Evolutionary conservation across 2,888 invertebrate genomes (phyloP), one percentile per base, ranked within the genome.

Genomic region (Nesidiocoris tenuis): DNA sequence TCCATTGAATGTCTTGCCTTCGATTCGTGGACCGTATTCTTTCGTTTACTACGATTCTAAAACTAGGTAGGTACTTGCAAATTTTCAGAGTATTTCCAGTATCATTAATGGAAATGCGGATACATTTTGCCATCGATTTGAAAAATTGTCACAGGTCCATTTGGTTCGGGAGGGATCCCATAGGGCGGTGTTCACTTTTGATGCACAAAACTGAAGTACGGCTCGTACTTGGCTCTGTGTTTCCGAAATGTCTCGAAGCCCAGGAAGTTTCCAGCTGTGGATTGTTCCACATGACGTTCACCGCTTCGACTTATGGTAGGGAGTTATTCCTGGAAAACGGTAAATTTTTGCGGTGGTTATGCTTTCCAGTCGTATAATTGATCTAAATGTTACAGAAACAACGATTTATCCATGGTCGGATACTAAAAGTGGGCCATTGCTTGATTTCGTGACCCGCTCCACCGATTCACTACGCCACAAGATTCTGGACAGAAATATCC

Each of bases 151-250:
- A n/a, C 18, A 72, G 72, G 61, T 39, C 61, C 5, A 5, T 72
- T 57, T 94, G 91, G 86, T 95, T 96, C 84, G 90, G 91, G 0
- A 87, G 96, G 82, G 97, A 98, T 84, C 86, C 87, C 79, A 89
- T 94, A 82, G 97, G 97, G 55, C 86, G 97, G 80, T 90, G 93
- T 81, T 94, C 96, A 83, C 85, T 98, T 64, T 84, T 97, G 57
- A 85, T 85, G 83, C 82, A 80, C 25, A 2, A 19, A n/a, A 67
- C 74, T 18, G 74, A 74, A 12, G 12, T 75, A 12, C 54, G 22
- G 16, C 9, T 79, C 2, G 25, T 80, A 2, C 61, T 84, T 7
- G 81, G 82, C 1, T 84, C 84, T 19, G 83, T 83, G 9, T 17
- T 57, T 5, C 59, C 55, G 7, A 66, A 25, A 77, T 76, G 74